Evolutionary conservation across 1,140 invertebrate genomes (phyloP), one percentile per base, ranked within the genome.

Genomic region (Maconellicoccus hirsutus): DNA sequence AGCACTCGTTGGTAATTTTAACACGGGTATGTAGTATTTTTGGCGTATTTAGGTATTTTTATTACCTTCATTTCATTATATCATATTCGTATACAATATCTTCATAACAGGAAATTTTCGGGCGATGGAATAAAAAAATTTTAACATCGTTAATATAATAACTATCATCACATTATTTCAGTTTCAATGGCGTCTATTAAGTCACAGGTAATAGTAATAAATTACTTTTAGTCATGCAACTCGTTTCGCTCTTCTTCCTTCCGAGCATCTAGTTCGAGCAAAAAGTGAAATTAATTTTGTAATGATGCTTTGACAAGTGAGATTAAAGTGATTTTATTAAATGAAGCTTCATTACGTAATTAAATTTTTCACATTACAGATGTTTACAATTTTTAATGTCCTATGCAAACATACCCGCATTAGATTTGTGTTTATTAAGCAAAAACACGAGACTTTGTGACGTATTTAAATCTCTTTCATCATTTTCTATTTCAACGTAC

Each of bases 21-120:
- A 52, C 42, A 19, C 42, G 42, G 42, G 42, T 52, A 52, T 16
- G 42, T 52, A 52, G 42, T 19, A 52, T 52, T 52, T 52, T 52
- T 52, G n/a, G n/a, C 42, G 42, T 52, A 52, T 52, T 52, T 52
- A 52, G 42, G 42, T 52, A 52, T 52, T 52, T 52, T 52, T 52
- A 52, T 52, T 52, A 52, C 42, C 42, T 52, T 52, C 42, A 52
- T 52, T 52, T 52, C 42, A 19, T 52, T 52, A 52, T 19, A 52
- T 19, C 12, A 12, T 33, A 33, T 33, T 33, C 29, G 29, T 33
- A 33, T 16, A 52, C 42, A 52, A 52, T 52, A 52, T 52, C 42
- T 52, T 52, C 42, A 52, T 52, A 52, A 52, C 42, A 52, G 42
- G 42, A 52, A 52, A 52, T 52, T 52, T 33, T 3, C 29, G n/a